These are phyloP conservation scores for Myxocyprinus asiaticus DNA, from an alignment of 2,113 vertebrate genomes.

Conservation along the genomic window DNA sequence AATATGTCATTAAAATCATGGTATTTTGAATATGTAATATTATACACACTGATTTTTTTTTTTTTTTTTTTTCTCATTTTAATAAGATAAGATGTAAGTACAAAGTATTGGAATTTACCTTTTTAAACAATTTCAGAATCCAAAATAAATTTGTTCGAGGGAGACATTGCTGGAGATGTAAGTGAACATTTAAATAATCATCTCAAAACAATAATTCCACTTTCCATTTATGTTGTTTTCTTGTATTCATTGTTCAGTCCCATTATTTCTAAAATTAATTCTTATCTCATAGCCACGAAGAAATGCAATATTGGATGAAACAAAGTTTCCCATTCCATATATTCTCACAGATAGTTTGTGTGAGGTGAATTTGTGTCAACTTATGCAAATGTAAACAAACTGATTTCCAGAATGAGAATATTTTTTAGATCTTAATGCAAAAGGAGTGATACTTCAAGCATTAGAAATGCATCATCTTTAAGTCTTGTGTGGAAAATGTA, in stretches of 20 bases:
- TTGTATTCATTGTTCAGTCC: background rate
- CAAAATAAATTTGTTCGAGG: constrained; percentile 66
- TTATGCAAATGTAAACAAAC: background rate
- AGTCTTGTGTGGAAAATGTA: constrained; percentile 92
- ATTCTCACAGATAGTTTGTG: constrained; percentile 85
- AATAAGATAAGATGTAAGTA: background rate
- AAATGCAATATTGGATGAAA: constrained; percentile 79
- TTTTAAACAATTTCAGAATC: constrained; percentile 54
- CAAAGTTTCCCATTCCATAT: constrained; percentile 83
- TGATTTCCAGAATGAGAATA: background rate
- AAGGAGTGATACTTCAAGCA: constrained; percentile 87
- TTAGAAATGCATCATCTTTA: constrained; percentile 91
- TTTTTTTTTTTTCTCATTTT: background rate
- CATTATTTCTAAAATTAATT: background rate
- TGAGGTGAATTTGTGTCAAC: constrained; percentile 62
- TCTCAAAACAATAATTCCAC: too few relatives aligned
- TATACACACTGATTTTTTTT: background rate
- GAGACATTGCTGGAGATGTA: constrained; percentile 73
- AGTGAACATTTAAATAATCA: constrained; percentile 35
- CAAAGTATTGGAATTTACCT: too few relatives aligned
- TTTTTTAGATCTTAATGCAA: constrained; percentile 76
- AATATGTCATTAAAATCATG: too few relatives aligned
- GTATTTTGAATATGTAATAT: too few relatives aligned
- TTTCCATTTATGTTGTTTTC: too few relatives aligned
- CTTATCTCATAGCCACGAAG: constrained; percentile 67